Conservation (phyloP, 2,888 invertebrate species). For the Zonitis immaculata region DNA sequence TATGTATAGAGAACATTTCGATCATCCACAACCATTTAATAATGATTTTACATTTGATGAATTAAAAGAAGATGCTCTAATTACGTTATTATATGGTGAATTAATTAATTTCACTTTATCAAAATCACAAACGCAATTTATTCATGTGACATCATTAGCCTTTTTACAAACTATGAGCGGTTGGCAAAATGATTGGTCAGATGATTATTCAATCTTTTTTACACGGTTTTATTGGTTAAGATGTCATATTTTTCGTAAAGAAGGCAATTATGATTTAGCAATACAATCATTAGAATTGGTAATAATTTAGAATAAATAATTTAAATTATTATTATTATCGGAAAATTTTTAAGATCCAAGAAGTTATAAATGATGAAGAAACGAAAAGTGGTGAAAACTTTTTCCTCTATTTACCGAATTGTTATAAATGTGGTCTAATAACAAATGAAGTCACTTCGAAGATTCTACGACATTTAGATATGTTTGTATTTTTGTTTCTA, state of each 20-base stretch:
- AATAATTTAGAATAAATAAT: too few species aligned
- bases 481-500: slow-evolving; percentile 45
- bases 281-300: slow-evolving; percentile 51
- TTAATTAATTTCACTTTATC: slow-evolving; percentile 42
- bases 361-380: slow-evolving; percentile 26
- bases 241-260: slow-evolving; percentile 53
- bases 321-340: too few species aligned
- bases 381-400: slow-evolving; percentile 38
- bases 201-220: slow-evolving; percentile 49
- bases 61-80: slow-evolving; percentile 50
- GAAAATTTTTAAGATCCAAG: slow-evolving; percentile 34
- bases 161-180: slow-evolving; percentile 50
- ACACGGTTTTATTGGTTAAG: slow-evolving; percentile 55
- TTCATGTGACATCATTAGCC: slow-evolving; percentile 50
- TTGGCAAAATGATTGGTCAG: slow-evolving; percentile 47
- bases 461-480: slow-evolving; percentile 52
- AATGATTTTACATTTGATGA: slow-evolving; percentile 44
- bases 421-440: slow-evolving; percentile 51
- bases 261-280: slow-evolving; percentile 51
- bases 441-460: slow-evolving; percentile 49
- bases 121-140: slow-evolving; percentile 17
- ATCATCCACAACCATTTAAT: slow-evolving; percentile 49
- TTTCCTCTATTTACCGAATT: slow-evolving; percentile 52
- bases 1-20: slow-evolving; percentile 53
- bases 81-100: slow-evolving; percentile 54